Conservation (phyloP, 64 coral and sea anemone species). For the Trachythela sp. region DNA sequence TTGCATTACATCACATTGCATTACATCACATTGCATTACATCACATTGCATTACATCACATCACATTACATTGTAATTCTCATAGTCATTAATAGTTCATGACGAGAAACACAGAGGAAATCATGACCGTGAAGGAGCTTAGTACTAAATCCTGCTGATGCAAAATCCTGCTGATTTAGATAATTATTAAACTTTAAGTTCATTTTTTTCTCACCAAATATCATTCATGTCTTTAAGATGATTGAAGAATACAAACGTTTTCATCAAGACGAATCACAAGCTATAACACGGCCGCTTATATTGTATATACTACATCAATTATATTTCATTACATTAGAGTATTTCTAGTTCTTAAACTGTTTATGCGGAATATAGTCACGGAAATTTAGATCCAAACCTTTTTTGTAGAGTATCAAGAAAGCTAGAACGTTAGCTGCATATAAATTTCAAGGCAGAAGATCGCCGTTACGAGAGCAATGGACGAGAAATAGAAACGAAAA, state of each 20-base stretch:
- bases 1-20: too few relatives aligned
- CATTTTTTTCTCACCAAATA: background rate
- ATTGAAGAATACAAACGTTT: too few relatives aligned
- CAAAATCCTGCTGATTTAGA: too few relatives aligned
- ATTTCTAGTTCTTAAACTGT: background rate
- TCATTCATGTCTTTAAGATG: too few relatives aligned
- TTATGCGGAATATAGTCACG: background rate
- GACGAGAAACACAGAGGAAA: too few relatives aligned
- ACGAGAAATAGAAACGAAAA: background rate
- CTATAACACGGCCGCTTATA: background rate
- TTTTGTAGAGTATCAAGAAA: background rate
- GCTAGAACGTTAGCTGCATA: background rate
- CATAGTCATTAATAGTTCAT: too few relatives aligned
- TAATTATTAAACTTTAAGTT: background rate
- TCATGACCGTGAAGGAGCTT: too few relatives aligned
- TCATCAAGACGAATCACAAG: background rate
- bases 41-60: too few relatives aligned
- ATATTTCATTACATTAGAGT: background rate
- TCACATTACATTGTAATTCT: too few relatives aligned
- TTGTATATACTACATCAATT: background rate
- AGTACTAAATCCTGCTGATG: too few relatives aligned
- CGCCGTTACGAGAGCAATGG: background rate
- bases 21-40: too few relatives aligned
- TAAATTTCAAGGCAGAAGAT: background rate
- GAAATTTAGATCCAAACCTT: background rate